A percentile compares a stretch with the other conserved stretches of the same genome.
These are phyloP conservation scores for Mizuhopecten yessoensis DNA, from an alignment of 1,140 invertebrate genomes.

Conservation along the genomic window DNA sequence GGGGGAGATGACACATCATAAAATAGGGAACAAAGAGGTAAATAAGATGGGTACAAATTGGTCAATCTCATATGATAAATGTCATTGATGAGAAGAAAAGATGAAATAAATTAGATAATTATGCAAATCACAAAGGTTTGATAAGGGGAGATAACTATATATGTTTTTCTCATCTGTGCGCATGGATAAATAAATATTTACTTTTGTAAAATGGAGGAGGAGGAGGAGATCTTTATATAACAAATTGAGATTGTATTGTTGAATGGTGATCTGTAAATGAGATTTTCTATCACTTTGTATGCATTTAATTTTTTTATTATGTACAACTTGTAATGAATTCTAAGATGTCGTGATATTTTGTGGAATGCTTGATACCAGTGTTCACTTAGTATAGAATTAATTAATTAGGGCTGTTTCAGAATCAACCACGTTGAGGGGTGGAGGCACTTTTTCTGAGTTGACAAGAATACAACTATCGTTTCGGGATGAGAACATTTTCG, in stretches of 20 bases:
- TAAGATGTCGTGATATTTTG: neutral
- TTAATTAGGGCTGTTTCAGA: too few species aligned
- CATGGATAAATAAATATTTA: neutral
- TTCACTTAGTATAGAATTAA: neutral
- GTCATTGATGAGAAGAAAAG: too few species aligned
- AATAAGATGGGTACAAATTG: neutral
- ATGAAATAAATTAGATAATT: too few species aligned
- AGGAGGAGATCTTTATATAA: neutral
- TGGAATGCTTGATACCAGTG: neutral
- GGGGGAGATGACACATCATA: neutral
- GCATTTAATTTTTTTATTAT: neutral
- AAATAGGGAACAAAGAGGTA: neutral
- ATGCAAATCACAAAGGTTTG: too few species aligned
- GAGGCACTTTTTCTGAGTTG: too few species aligned
- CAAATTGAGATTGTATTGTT: neutral
- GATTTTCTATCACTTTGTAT: neutral
- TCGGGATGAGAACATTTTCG: too few species aligned
- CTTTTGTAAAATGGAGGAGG: neutral
- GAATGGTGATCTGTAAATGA: neutral
- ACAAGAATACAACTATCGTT: too few species aligned
- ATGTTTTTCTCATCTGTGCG: neutral
- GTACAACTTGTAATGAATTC: neutral
- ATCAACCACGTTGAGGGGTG: too few species aligned
- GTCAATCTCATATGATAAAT: too few species aligned
- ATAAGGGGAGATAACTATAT: slow-evolving; percentile 5